Evolutionary conservation across 2,113 vertebrate genomes (phyloP).

Genomic region (Oreochromis spilurus): DNA sequence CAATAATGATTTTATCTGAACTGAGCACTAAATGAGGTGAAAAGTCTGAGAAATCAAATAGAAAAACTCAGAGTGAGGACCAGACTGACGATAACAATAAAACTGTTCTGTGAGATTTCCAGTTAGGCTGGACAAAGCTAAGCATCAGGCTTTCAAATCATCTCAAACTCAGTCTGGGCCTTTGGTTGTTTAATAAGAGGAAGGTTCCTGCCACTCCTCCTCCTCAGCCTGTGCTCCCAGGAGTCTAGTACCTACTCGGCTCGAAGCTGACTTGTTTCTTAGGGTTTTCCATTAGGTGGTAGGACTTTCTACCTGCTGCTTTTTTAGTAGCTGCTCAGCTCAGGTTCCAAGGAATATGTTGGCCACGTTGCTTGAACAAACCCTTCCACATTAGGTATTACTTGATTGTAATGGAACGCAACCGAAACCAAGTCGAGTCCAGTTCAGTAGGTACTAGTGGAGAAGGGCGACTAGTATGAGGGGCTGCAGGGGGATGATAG

Average conservation of each 20-base stretch:
- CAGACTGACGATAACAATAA: not conserved
- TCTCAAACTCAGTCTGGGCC: not conserved
- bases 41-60: not conserved
- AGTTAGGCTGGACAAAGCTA: not conserved
- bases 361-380: not conserved
- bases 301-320: not conserved
- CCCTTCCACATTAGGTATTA: rapidly evolving
- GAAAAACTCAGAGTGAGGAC: not conserved
- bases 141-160: not conserved
- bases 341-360: not conserved
- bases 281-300: not conserved
- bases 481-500: not conserved
- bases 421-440: not conserved
- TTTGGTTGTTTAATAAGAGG: not conserved
- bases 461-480: not conserved
- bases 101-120: not conserved
- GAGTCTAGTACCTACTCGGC: not conserved
- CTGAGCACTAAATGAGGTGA: rapidly evolving
- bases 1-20: not conserved
- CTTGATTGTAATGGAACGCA: not conserved
- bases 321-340: not conserved
- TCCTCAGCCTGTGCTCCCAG: not conserved
- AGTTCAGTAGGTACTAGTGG: not conserved
- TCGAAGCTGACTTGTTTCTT: not conserved
- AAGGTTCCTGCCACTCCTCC: not conserved